A percentile compares a stretch with the other conserved stretches of the same genome.
Evolutionary conservation across 2,113 vertebrate species (phyloP).

Genomic region (Rhinopomastus cyanomelas): DNA sequence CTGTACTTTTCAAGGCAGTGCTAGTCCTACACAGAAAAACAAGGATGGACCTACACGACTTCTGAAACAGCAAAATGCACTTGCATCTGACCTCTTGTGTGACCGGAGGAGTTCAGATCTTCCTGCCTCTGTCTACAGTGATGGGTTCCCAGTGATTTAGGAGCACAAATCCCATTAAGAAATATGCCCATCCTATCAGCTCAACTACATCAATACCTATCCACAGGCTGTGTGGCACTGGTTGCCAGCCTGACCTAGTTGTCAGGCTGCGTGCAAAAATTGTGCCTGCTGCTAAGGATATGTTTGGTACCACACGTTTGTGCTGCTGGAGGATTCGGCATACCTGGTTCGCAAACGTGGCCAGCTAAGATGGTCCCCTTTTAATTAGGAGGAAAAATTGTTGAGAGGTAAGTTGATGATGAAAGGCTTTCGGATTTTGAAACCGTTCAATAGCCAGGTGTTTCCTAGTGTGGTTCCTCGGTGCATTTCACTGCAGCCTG

Average conservation of each 20-base stretch:
- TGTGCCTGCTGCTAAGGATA: not conserved
- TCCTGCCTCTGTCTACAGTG: not conserved
- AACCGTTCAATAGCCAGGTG: conserved; percentile 49
- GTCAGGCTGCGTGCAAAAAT: not conserved
- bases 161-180: not conserved
- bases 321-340: not conserved
- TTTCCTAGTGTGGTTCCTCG: conserved; percentile 59
- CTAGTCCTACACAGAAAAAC: not conserved
- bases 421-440: conserved; percentile 62
- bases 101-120: not conserved
- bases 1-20: not conserved
- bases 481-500: conserved; percentile 53
- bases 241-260: conserved; percentile 7
- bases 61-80: rapidly evolving
- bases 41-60: not conserved
- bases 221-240: not conserved
- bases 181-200: not conserved
- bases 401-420: conserved; percentile 43
- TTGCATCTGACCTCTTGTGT: not conserved
- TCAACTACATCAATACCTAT: not conserved
- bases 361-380: not conserved
- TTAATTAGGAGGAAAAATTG: conserved; percentile 42
- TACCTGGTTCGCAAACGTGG: not conserved
- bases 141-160: not conserved
- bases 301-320: not conserved